Conservation (phyloP, 2,888 invertebrate genomes). For the Agrochola macilenta region DNA sequence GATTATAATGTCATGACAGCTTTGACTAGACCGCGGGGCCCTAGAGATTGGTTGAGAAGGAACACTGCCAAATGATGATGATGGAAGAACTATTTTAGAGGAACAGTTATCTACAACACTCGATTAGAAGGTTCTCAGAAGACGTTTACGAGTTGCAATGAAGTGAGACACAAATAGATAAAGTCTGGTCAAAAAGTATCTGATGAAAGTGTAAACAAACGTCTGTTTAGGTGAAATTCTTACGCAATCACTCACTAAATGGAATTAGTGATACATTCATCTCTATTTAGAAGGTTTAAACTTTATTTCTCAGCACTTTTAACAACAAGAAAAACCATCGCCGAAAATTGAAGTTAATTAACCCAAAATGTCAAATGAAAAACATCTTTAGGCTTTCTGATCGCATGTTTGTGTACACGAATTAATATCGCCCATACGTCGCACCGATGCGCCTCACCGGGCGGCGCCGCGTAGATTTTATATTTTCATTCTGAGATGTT, state of each 20-base stretch:
- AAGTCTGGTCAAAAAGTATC: neutral
- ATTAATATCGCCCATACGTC: no score
- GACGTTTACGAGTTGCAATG: neutral
- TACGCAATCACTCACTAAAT: no score
- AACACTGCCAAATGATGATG: constrained; percentile 20
- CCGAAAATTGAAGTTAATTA: neutral
- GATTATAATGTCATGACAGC: constrained; percentile 18
- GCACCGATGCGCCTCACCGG: no score
- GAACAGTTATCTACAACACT: neutral
- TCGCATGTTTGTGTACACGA: no score
- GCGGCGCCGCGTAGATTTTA: no score
- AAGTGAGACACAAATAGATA: neutral
- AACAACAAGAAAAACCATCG: no score
- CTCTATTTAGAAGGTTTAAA: no score
- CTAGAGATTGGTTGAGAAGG: constrained; percentile 4
- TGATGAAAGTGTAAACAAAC: neutral
- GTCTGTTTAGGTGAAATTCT: no score
- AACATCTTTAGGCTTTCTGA: no score
- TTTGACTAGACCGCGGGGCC: neutral
- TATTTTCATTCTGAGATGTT: no score
- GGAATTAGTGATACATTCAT: neutral
- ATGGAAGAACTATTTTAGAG: neutral
- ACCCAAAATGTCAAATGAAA: neutral
- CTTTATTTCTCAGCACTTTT: neutral
- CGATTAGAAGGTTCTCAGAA: neutral